Evolutionary conservation across 2,113 vertebrate genomes (phyloP), one percentile per base, ranked within the genome.

Genomic region (Melanostigma gelatinosum): DNA sequence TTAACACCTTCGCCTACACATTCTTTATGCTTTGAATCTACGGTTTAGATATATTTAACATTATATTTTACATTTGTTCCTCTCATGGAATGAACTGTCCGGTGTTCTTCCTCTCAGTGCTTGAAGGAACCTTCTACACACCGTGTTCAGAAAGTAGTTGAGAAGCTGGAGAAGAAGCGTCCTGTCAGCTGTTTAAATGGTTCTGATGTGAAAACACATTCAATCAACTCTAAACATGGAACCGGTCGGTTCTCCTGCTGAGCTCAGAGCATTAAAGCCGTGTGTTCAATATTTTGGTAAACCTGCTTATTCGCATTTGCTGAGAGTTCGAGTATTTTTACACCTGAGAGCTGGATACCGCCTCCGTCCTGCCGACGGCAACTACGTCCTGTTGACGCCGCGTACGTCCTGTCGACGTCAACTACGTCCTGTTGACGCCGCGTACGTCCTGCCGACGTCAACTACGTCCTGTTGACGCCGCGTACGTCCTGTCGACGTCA

Each of bases 21-120:
- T 79, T 75, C 63, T 81, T 52, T 22, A 55, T 60, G 27, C 67
- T 38, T 40, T 80, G 34, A 29, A 67, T 55, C 57, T 16, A 18
- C 32, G 46, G 50, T 62, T 48, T 46, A n/a, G 1, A 38, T 42
- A 48, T 50, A 29, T 71, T 70, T 77, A 72, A 62, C 75, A 60
- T 12, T 0, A 13, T 27, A 55, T 4, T 52, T 44, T 55, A 66
- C 24, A 44, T 40, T 57, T 13, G 18, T 72, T 68, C 38, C 22
- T 64, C 29, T 54, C 4, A 34, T 58, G 63, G 8, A 44, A 57
- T 75, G 46, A 42, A 22, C n/a, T 13, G 44, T 38, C 8, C 68
- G 54, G 32, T 81, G 13, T 73, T 34, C 34, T 34, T 34, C 34
- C 34, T 34, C 34, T 34, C 34, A 34, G 4, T 6, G 34, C 34